These are phyloP conservation scores for Euphonia xanthogaster DNA, from an alignment of 2,797 vertebrate species.

Conservation along the genomic window DNA sequence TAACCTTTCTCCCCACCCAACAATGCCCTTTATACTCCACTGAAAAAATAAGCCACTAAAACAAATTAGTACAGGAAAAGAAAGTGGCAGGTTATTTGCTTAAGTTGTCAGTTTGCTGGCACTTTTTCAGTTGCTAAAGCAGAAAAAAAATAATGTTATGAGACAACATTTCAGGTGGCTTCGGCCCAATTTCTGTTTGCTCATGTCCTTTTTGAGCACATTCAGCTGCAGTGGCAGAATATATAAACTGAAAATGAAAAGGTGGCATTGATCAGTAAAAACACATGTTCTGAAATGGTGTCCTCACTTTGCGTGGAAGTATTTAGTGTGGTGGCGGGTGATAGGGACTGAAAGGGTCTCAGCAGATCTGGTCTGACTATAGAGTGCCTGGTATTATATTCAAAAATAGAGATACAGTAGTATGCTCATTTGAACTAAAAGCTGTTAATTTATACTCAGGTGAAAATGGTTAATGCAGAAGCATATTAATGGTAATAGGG, in stretches of 20 bases:
- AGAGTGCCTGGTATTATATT: background rate
- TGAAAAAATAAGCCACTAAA: background rate
- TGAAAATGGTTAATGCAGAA: background rate
- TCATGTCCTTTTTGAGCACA: background rate
- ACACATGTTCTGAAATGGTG: background rate
- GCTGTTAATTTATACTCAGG: background rate
- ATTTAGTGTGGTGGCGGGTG: background rate
- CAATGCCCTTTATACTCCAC: background rate
- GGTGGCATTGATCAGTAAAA: background rate
- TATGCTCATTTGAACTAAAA: background rate
- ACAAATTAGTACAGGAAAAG: background rate
- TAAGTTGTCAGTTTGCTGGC: background rate
- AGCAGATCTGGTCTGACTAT: background rate
- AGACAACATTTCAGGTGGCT: background rate
- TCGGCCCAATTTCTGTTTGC: background rate
- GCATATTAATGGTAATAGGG: background rate
- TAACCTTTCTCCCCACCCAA: background rate
- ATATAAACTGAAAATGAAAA: background rate
- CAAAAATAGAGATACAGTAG: background rate
- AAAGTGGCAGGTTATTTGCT: background rate
- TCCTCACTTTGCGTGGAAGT: background rate
- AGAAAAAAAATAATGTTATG: background rate
- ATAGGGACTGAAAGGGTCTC: background rate
- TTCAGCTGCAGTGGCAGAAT: background rate
- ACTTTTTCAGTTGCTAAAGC: background rate